Percentiles rank a stretch among this genome's conserved stretches.
Conservation (phyloP, 64 coral and sea anemone genomes). For the Acropora tenuis region DNA sequence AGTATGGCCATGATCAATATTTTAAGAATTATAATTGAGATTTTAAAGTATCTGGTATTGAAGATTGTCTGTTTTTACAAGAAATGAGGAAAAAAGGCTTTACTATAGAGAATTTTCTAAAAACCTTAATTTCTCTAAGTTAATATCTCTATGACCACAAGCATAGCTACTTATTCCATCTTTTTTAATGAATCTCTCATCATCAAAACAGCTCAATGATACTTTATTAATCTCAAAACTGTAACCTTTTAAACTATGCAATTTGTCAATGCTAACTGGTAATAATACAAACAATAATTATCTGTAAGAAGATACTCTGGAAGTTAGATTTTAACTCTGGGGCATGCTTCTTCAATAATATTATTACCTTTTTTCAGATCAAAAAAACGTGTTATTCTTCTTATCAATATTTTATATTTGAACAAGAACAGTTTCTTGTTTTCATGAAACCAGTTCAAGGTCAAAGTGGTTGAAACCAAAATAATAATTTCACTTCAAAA, state of each 20-base stretch:
- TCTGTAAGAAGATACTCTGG: not conserved
- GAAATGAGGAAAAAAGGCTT: too few species aligned
- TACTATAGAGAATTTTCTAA: too few species aligned
- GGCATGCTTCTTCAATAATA: not conserved
- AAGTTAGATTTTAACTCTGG: not conserved
- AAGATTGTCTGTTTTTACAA: too few species aligned
- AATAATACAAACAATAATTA: not conserved
- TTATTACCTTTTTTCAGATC: not conserved
- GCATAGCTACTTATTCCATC: too few species aligned
- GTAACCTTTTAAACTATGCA: not conserved
- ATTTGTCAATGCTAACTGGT: not conserved
- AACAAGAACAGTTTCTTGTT: not conserved
- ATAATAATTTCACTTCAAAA: not conserved
- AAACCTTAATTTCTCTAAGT: too few species aligned
- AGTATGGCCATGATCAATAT: too few species aligned
- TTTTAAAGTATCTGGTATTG: too few species aligned
- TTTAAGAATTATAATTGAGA: too few species aligned
- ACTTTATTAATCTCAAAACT: too few species aligned
- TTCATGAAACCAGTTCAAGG: not conserved
- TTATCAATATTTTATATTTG: not conserved
- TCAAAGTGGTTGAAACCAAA: not conserved
- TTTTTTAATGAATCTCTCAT: too few species aligned
- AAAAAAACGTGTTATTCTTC: not conserved
- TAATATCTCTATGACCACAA: too few species aligned
- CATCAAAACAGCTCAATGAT: too few species aligned